phyloP scores from a whole-genome alignment of 2,888 invertebrate genomes.

The Exocentrus adspersus region DNA sequence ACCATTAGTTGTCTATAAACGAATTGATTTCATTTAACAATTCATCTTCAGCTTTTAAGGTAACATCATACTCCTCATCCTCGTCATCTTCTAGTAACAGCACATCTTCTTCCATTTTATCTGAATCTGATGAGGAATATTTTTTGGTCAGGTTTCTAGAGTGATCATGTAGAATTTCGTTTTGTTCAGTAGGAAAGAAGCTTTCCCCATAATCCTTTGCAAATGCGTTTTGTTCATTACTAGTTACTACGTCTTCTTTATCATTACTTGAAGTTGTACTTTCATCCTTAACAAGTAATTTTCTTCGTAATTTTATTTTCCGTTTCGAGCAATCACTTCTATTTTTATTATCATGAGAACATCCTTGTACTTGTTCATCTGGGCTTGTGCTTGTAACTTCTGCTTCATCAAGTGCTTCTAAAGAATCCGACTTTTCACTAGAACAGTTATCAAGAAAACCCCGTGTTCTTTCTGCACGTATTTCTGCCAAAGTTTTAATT shows the following conservation, averaged over 20 bases:
- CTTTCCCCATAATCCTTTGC: background rate
- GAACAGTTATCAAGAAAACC: background rate
- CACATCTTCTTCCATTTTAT: conserved; percentile 54
- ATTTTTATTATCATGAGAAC: conserved; percentile 6
- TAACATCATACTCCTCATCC: conserved; percentile 47
- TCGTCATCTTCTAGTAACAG: conserved; percentile 58
- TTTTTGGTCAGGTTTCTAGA: background rate
- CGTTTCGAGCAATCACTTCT: background rate
- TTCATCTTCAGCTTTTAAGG: conserved; percentile 59
- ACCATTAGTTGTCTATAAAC: conserved; percentile 56
- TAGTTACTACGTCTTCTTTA: background rate
- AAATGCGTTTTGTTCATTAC: background rate
- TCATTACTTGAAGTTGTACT: background rate
- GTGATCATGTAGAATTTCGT: background rate
- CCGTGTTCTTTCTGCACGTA: conserved; percentile 56
- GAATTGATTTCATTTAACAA: conserved; percentile 63
- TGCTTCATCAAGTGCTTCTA: conserved; percentile 41
- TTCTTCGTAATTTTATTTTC: conserved; percentile 39
- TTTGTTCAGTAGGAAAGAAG: background rate
- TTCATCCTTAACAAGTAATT: conserved; percentile 16
- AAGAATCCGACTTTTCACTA: background rate
- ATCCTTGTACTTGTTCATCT: conserved; percentile 37
- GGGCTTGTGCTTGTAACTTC: conserved; percentile 55
- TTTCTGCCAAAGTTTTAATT: conserved; percentile 63
- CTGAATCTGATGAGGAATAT: conserved; percentile 4